Evolutionary conservation across 2,888 invertebrate genomes (phyloP).

Genomic region (Phyllotreta cruciferae): DNA sequence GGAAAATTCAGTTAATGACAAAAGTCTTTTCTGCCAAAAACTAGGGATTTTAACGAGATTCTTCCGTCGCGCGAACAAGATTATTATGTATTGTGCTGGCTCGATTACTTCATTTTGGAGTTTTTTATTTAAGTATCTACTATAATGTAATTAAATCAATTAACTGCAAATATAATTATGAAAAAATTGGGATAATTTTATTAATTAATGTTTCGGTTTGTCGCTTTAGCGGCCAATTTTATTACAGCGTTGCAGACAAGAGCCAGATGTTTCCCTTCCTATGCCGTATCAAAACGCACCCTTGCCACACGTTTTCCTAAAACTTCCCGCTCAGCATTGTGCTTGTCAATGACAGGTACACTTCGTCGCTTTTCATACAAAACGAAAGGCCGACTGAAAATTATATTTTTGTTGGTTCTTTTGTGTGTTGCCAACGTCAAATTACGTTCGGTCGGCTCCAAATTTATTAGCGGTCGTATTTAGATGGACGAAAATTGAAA

Average conservation of each 20-base stretch:
- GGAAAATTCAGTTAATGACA: conserved; percentile 55
- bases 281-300: conserved; percentile 5
- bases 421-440: conserved; percentile 26
- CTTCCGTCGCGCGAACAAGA: conserved; percentile 13
- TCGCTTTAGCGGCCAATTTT: conserved; percentile 26
- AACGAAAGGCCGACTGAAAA: conserved; percentile 26
- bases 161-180: neutral
- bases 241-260: conserved; percentile 18
- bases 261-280: conserved; percentile 16
- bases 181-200: neutral
- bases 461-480: neutral
- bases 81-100: too few relatives aligned
- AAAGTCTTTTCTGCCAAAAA: conserved; percentile 32
- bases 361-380: conserved; percentile 37
- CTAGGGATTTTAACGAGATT: conserved; percentile 16
- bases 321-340: conserved; percentile 27
- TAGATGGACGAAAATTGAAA: neutral
- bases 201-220: neutral
- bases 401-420: conserved; percentile 34
- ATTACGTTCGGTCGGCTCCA: conserved; percentile 13
- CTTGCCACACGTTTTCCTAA: conserved; percentile 22
- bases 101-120: too few relatives aligned
- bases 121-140: too few relatives aligned
- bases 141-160: too few relatives aligned
- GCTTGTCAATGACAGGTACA: conserved; percentile 42